Base-by-base conservation (phyloP, 2,888 invertebrate genomes). In the Octonoba sinensis region DNA sequence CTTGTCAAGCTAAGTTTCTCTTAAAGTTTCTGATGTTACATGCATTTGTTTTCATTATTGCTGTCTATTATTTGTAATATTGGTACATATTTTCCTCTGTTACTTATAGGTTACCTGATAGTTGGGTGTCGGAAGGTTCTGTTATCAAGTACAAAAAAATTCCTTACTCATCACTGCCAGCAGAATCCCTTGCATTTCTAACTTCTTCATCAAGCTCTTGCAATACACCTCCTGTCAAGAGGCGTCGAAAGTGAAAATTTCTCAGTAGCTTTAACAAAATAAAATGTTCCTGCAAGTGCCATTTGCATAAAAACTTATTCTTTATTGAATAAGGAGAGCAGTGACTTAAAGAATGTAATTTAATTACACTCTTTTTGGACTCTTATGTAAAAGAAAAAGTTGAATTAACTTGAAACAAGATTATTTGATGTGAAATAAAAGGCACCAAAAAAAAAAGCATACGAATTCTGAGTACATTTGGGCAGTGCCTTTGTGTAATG, bases 61-160 rank as follows among this genome's bases (percentile, higher is more conserved):
- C 3, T 57, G 4, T 8, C 20, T 57, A 24, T n/a, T 1, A 0
- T 1, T 46, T 47, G 8, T 4, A 18, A 20, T 27, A 67, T 20
- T 22, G 13, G 1, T 49, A 4, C 24, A 60, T 24, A 22, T 56
- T 24, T 15, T 66, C 22, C 18, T 47, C 4, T 47, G 47, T n/a
- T 66, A n/a, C 82, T 90, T 90, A 15, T 90, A 96, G 96, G 87
- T 90, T 95, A 88, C 93, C 94, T 20, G 95, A 96, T 89, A 93
- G 94, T 88, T 96, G 96, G 96, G 91, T 95, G 85, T 90, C 92
- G 0, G 95, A 94, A 86, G 88, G 89, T 54, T 90, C 90, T 86
- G 89, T 89, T 69, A 87, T 87, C 84, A 86, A 86, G 44, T 88
- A 88, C 82, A 89, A 89, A 75, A 87, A 86, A 72, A 86, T 88